These are phyloP conservation scores for Falco rusticolus DNA, from an alignment of 2,797 vertebrate genomes.

Conservation along the genomic window DNA sequence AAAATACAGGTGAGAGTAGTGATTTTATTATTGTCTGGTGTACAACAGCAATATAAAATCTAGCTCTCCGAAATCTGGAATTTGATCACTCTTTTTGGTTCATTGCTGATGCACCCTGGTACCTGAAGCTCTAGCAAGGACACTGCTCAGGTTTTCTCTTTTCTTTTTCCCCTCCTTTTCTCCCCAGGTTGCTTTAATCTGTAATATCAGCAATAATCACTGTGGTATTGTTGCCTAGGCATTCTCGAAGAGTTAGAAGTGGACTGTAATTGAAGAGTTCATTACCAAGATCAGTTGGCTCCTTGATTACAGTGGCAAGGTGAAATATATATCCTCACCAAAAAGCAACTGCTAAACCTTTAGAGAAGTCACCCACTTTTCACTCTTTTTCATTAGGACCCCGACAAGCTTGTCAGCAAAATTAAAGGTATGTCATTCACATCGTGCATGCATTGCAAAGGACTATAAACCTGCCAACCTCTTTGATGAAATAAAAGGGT, in stretches of 20 bases:
- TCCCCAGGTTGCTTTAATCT: conserved; percentile 28
- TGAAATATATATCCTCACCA: conserved; percentile 81
- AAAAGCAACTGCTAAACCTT: conserved; percentile 80
- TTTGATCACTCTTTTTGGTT: not conserved
- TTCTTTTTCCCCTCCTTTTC: not conserved
- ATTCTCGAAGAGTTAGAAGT: conserved; percentile 73
- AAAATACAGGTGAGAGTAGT: not conserved
- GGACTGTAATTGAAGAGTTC: conserved; percentile 80
- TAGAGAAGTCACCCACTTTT: conserved; percentile 87
- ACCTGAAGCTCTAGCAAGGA: not conserved
- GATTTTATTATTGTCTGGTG: not conserved
- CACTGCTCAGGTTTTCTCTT: not conserved
- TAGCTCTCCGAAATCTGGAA: not conserved
- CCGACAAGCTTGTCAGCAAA: conserved; percentile 93
- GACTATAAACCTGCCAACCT: conserved; percentile 88
- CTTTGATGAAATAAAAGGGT: conserved; percentile 89
- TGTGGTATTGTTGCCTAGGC: conserved; percentile 56
- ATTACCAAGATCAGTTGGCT: conserved; percentile 78
- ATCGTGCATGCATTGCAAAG: conserved; percentile 87
- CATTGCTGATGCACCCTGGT: not conserved
- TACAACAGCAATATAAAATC: not conserved
- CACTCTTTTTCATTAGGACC: conserved; percentile 80
- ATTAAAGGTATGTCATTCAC: conserved; percentile 96
- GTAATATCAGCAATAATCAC: conserved; percentile 67
- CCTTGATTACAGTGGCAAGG: conserved; percentile 79